A percentile compares a stretch with the other conserved stretches of the same genome.
These are phyloP conservation scores for Calonectris borealis DNA, from an alignment of 2,113 vertebrate species.

Conservation along the genomic window DNA sequence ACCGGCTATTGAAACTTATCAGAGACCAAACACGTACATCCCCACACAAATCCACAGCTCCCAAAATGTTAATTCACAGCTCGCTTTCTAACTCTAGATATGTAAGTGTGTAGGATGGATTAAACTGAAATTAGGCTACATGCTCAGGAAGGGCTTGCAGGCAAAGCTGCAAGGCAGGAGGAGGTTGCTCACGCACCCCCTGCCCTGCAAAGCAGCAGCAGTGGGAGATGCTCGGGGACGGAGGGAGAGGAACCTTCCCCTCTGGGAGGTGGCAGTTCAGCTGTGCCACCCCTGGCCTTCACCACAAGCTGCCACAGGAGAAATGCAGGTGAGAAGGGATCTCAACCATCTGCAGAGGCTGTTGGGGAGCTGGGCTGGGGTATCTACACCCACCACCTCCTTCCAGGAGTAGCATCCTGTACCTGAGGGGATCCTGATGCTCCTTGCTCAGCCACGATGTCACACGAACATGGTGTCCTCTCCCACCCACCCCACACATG, in stretches of 20 bases:
- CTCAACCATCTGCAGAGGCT: background rate
- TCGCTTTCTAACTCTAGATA: background rate
- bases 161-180: background rate
- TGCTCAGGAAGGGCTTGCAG: background rate
- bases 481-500: background rate
- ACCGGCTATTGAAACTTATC: background rate
- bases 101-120: fast-evolving
- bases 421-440: fast-evolving
- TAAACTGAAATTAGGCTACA: background rate
- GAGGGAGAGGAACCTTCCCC: background rate
- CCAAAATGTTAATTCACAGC: background rate
- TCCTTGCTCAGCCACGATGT: background rate
- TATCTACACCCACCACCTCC: background rate
- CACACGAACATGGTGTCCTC: background rate
- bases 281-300: background rate
- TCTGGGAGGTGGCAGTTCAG: background rate
- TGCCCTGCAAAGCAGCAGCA: background rate
- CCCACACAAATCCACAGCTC: background rate
- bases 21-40: background rate
- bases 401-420: background rate
- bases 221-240: background rate
- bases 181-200: background rate
- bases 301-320: background rate
- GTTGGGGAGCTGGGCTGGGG: background rate
- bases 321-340: too few species aligned